These are phyloP conservation scores for Actinernus sp. DNA, from an alignment of 92 coral and sea anemone species.

Conservation along the genomic window DNA sequence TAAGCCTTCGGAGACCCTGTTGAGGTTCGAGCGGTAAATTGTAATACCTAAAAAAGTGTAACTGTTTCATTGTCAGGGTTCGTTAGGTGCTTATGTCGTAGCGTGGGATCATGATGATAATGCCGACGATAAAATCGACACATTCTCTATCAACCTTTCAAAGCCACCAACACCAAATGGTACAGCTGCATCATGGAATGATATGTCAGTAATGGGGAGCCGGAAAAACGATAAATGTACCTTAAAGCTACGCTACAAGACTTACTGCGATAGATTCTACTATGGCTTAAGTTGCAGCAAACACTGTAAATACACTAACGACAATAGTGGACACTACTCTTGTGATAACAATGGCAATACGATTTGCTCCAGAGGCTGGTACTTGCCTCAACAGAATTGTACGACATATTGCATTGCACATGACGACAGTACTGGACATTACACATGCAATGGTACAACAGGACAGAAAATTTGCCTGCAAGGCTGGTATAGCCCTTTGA, in stretches of 20 bases:
- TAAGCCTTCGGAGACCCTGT: too few relatives aligned
- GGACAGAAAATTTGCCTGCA: conserved; percentile 49
- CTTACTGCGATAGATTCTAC: conserved; percentile 35
- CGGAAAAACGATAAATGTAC: not conserved
- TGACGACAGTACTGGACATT: conserved; percentile 49
- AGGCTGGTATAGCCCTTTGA: conserved; percentile 14
- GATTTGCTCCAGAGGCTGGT: conserved; percentile 14
- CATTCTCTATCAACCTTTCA: conserved; percentile 11
- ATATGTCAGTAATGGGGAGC: not conserved
- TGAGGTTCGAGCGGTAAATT: too few relatives aligned
- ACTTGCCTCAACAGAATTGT: conserved; percentile 39
- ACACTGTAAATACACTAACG: conserved; percentile 25
- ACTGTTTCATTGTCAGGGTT: not conserved
- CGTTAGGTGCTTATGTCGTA: conserved; percentile 13
- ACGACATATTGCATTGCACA: conserved; percentile 31
- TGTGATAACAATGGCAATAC: conserved; percentile 23
- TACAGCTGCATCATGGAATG: conserved; percentile 5
- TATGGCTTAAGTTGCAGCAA: conserved; percentile 21
- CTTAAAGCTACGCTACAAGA: conserved; percentile 1
- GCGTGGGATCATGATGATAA: conserved; percentile 19
- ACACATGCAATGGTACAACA: conserved; percentile 30
- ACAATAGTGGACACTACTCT: conserved; percentile 60
- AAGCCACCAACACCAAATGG: conserved; percentile 20
- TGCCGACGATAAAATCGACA: conserved; percentile 12
- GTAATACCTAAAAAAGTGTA: not conserved